Evolutionary conservation across 53 echinoderm and acorn worm species (phyloP).

Genomic region (Echinarachnius parma): DNA sequence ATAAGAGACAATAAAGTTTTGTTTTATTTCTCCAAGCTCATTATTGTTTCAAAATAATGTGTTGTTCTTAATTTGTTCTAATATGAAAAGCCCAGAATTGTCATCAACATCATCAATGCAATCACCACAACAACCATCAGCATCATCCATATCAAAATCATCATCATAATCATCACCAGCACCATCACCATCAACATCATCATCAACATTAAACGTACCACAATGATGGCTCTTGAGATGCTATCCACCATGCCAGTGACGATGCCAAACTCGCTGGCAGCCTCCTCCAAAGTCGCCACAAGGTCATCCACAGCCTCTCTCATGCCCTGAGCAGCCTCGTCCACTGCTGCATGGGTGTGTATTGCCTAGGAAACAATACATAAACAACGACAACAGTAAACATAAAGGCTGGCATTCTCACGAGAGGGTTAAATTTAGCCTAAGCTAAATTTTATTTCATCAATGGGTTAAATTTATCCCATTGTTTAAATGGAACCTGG

Average conservation of each 20-base stretch:
- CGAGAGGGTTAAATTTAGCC: too few relatives aligned
- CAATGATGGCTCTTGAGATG: conserved; percentile 78
- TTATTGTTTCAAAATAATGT: too few relatives aligned
- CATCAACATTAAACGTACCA: conserved; percentile 51
- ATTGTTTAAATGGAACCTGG: too few relatives aligned
- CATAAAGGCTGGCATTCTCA: too few relatives aligned
- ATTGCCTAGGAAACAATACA: conserved; percentile 48
- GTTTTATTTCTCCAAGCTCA: too few relatives aligned
- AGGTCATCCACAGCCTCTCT: conserved; percentile 83
- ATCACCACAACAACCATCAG: not conserved
- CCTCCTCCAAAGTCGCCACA: conserved; percentile 82
- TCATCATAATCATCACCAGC: conserved; percentile 2
- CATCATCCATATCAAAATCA: not conserved
- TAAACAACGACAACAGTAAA: too few relatives aligned
- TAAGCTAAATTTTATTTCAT: too few relatives aligned
- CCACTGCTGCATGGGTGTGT: conserved; percentile 79
- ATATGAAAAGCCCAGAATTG: too few relatives aligned
- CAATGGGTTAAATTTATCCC: too few relatives aligned
- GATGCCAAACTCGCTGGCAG: conserved; percentile 94
- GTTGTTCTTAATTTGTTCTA: too few relatives aligned
- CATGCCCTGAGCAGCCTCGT: conserved; percentile 89
- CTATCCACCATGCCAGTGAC: conserved; percentile 89
- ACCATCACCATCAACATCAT: conserved; percentile 3
- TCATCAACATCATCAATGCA: not conserved
- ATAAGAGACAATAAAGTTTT: too few relatives aligned